A percentile compares a stretch with the other conserved stretches of the same genome.
These are phyloP conservation scores for Macaria notata DNA, from an alignment of 2,888 invertebrate species.

Conservation along the genomic window DNA sequence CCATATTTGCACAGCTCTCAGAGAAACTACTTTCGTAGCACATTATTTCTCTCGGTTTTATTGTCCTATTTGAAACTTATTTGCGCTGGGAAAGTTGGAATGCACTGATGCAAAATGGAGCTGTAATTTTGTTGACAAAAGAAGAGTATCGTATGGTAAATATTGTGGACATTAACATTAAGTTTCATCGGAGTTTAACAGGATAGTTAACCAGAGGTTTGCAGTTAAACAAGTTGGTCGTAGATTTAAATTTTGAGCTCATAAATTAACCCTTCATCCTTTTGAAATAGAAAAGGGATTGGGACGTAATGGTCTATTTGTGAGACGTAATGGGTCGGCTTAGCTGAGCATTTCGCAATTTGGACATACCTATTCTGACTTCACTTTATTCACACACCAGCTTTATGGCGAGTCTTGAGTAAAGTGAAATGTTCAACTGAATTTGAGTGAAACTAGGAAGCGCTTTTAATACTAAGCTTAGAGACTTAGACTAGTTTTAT, in stretches of 20 bases:
- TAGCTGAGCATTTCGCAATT: slow-evolving; percentile 75
- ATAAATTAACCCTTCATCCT: slow-evolving; percentile 82
- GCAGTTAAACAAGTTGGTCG: slow-evolving; percentile 76
- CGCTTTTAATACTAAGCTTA: too few species aligned
- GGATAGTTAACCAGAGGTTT: slow-evolving; percentile 72
- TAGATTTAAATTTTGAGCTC: slow-evolving; percentile 82
- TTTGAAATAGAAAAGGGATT: slow-evolving; percentile 81
- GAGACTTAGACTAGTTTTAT: too few species aligned
- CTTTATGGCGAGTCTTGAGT: slow-evolving; percentile 26
- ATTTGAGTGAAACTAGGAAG: too few species aligned
- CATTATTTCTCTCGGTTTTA: too few species aligned
- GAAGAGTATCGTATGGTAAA: too few species aligned
- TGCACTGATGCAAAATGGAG: slow-evolving; percentile 21
- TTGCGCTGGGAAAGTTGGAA: slow-evolving; percentile 33
- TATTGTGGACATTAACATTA: too few species aligned
- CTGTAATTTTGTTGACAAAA: too few species aligned
- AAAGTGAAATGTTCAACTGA: slow-evolving; percentile 46
- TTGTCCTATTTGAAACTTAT: too few species aligned
- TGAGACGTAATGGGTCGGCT: slow-evolving; percentile 76
- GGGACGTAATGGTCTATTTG: slow-evolving; percentile 81
- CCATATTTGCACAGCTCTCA: slow-evolving; percentile 40
- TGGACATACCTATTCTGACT: slow-evolving; percentile 66
- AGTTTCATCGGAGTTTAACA: slow-evolving; percentile 40
- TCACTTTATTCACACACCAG: slow-evolving; percentile 61
- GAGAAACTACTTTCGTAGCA: too few species aligned